Conservation (phyloP, 2,797 vertebrate genomes). For the Lacerta agilis region DNA sequence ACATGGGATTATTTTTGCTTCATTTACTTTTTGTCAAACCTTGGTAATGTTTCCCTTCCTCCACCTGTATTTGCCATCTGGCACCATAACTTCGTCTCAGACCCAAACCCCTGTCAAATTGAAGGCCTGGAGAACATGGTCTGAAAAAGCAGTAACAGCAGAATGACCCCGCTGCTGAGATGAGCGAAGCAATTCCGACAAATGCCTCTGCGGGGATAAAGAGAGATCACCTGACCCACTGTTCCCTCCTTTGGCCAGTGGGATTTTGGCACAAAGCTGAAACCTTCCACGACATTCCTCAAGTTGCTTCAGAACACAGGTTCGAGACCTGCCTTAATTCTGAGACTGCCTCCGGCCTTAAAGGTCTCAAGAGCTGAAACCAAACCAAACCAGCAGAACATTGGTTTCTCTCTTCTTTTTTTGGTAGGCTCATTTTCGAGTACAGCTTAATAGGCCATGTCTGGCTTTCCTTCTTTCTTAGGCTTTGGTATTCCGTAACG, state of each 20-base stretch:
- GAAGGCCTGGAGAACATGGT: background rate
- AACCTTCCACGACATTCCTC: background rate
- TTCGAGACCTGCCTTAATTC: background rate
- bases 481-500: background rate
- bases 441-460: background rate
- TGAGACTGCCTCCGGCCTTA: background rate
- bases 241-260: background rate
- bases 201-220: background rate
- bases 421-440: background rate
- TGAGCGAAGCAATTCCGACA: background rate
- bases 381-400: background rate
- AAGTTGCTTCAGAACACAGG: background rate
- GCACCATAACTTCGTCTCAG: background rate
- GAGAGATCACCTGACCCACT: background rate
- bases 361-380: background rate
- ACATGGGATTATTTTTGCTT: constrained; percentile 8
- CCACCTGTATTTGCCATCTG: background rate
- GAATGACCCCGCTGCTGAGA: background rate
- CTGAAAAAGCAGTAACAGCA: background rate
- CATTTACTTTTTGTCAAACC: constrained; percentile 27
- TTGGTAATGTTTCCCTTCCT: constrained; percentile 8
- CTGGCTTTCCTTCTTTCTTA: background rate
- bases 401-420: background rate
- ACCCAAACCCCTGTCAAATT: background rate
- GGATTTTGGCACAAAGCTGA: background rate